Conservation (phyloP, 2,113 vertebrate genomes). For the Bubo bubo region DNA sequence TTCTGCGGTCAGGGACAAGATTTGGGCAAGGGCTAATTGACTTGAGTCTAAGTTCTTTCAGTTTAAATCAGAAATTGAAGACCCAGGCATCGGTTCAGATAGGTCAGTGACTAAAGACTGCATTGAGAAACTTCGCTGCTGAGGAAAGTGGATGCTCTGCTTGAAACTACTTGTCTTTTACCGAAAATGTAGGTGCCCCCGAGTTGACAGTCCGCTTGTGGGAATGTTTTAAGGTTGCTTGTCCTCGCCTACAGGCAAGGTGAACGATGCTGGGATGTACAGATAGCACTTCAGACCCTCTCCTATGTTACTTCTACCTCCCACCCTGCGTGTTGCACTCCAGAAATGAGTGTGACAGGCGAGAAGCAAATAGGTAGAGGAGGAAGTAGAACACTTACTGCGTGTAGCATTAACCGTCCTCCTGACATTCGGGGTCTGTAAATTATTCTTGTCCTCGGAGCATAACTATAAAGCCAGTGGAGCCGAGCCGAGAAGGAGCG, state of each 20-base stretch:
- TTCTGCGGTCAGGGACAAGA: not conserved
- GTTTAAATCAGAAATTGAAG: not conserved
- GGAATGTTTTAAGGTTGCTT: not conserved
- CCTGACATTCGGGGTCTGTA: fast-evolving
- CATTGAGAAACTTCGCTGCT: not conserved
- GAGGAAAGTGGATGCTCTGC: not conserved
- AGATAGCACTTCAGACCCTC: not conserved
- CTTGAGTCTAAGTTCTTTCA: not conserved
- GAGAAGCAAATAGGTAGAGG: fast-evolving
- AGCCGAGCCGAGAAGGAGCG: not conserved
- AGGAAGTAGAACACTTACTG: fast-evolving
- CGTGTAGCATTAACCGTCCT: fast-evolving
- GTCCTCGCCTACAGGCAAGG: not conserved
- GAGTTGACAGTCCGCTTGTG: not conserved
- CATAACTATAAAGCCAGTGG: fast-evolving
- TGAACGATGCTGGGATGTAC: not conserved
- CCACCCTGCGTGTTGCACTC: not conserved
- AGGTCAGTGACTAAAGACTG: not conserved
- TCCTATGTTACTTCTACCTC: fast-evolving
- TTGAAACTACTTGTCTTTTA: not conserved
- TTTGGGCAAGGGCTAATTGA: not conserved
- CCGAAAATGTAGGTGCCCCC: not conserved
- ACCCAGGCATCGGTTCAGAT: not conserved
- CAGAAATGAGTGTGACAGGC: not conserved
- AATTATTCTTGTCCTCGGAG: fast-evolving